phyloP scores from a whole-genome alignment of 2,113 vertebrate species.

The Cyphomyrus plagiostoma region DNA sequence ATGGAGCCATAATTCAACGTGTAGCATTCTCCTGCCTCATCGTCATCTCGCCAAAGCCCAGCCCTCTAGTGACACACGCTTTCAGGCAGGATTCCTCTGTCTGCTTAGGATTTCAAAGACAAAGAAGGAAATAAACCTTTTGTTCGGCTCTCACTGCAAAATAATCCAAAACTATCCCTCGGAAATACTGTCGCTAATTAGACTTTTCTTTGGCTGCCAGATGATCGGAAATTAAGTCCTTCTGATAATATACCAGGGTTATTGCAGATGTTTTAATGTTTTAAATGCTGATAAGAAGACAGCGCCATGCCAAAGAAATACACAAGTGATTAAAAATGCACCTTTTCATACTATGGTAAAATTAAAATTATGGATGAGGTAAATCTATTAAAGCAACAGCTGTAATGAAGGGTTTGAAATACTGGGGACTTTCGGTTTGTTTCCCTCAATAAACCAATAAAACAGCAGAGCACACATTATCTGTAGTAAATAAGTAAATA shows the following conservation, averaged over 20 bases:
- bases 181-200: conserved; percentile 5
- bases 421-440: neutral
- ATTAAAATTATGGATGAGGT: neutral
- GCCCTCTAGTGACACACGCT: neutral
- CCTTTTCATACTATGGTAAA: neutral
- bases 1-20: neutral
- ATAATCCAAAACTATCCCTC: neutral
- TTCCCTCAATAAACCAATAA: neutral
- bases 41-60: neutral
- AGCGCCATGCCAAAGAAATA: neutral
- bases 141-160: neutral
- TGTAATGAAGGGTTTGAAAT: neutral
- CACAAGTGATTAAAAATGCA: neutral
- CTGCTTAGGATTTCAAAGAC: conserved; percentile 15
- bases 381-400: neutral
- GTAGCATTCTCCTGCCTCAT: neutral
- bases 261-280: neutral
- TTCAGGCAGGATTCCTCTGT: neutral
- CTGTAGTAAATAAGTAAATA: neutral
- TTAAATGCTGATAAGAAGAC: neutral
- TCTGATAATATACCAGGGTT: neutral
- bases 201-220: neutral
- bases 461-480: neutral
- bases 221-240: neutral
- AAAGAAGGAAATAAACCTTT: neutral